Conservation (phyloP, 2,888 invertebrate genomes). For the Acanthosoma haemorrhoidale region DNA sequence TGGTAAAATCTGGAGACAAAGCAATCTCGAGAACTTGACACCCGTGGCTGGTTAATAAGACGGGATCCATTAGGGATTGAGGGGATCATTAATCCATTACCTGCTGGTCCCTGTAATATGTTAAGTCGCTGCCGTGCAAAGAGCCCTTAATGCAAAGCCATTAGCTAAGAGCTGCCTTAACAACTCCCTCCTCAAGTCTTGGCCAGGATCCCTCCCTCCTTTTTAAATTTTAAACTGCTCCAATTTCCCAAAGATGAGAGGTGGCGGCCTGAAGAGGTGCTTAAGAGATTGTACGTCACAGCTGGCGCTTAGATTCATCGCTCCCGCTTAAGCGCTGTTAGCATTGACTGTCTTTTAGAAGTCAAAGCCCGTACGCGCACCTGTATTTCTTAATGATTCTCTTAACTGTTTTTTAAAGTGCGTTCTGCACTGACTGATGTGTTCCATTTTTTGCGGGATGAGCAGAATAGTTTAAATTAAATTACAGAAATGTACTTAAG, state of each 20-base stretch:
- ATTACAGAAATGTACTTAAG: too few species aligned
- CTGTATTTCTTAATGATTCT: too few species aligned
- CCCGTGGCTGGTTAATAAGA: neutral
- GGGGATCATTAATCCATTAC: slow-evolving; percentile 14
- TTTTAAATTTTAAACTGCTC: neutral
- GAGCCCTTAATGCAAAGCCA: neutral
- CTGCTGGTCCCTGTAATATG: neutral
- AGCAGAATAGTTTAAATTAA: too few species aligned
- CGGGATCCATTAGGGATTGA: neutral
- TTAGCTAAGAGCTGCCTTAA: slow-evolving; percentile 20
- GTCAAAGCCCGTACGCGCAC: too few species aligned
- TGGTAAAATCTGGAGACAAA: neutral
- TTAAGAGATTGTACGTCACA: neutral
- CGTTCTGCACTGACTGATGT: too few species aligned
- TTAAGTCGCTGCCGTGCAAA: neutral
- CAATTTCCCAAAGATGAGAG: too few species aligned
- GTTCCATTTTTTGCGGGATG: neutral
- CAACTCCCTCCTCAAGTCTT: neutral
- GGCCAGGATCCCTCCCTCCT: neutral
- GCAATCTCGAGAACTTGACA: neutral
- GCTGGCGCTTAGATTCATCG: neutral
- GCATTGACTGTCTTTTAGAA: too few species aligned
- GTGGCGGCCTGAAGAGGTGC: too few species aligned
- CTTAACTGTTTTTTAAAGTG: too few species aligned
- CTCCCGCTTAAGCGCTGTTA: too few species aligned